phyloP scores from a whole-genome alignment of 1,140 invertebrate species.

The Octopus sinensis region DNA sequence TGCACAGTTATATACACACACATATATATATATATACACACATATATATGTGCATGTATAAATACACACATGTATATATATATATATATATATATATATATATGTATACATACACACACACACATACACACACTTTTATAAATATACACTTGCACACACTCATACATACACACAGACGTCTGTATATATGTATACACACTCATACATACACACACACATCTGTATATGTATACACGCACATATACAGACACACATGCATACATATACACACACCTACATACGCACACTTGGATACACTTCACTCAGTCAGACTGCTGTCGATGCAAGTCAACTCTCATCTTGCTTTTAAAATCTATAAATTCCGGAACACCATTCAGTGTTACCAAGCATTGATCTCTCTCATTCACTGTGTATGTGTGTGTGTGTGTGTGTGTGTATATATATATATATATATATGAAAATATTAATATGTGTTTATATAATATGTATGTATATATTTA shows the following conservation, averaged over 20 bases:
- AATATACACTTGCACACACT: neutral
- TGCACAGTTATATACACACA: neutral
- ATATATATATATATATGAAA: too few species aligned
- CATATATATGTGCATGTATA: neutral
- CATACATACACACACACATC: neutral
- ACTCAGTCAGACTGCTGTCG: too few species aligned
- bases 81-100: neutral
- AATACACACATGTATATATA: neutral
- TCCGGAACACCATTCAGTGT: too few species aligned
- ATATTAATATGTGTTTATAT: too few species aligned
- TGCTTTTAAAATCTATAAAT: too few species aligned
- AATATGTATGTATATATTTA: too few species aligned
- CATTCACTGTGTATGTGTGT: too few species aligned
- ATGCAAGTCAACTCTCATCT: too few species aligned
- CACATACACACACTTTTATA: neutral
- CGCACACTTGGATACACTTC: too few species aligned
- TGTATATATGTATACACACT: neutral
- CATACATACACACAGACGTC: neutral
- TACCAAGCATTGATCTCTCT: too few species aligned
- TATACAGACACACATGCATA: slow-evolving; percentile 3
- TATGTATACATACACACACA: neutral
- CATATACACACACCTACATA: too few species aligned
- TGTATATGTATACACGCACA: neutral
- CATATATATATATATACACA: neutral
- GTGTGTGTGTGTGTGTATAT: too few species aligned